phyloP scores from a whole-genome alignment of 2,888 invertebrate genomes.

The Metellina segmentata region DNA sequence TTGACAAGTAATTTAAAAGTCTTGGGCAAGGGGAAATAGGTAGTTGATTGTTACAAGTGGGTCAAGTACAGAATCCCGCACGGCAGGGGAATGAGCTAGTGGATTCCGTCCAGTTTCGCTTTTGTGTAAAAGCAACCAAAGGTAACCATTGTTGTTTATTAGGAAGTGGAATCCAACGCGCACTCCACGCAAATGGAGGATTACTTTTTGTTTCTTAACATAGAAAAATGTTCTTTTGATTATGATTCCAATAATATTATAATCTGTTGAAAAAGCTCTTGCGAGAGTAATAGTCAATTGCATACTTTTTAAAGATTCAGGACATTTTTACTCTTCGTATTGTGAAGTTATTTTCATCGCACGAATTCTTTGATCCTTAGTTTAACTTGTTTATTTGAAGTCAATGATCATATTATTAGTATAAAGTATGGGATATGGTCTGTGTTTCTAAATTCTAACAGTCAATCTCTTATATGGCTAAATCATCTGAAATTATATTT shows the following conservation, averaged over 20 bases:
- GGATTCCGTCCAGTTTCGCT: conserved; percentile 6
- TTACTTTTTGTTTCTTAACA: not conserved
- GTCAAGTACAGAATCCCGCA: conserved; percentile 37
- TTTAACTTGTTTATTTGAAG: no score
- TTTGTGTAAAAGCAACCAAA: not conserved
- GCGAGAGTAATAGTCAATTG: no score
- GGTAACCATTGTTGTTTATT: conserved; percentile 3
- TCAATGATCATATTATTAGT: no score
- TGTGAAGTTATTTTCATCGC: no score
- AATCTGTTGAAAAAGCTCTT: no score
- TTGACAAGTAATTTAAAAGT: conserved; percentile 31
- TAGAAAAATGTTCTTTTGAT: not conserved
- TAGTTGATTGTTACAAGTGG: conserved; percentile 46
- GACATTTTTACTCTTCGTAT: no score
- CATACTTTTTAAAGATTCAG: no score
- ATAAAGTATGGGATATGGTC: no score
- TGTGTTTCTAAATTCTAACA: no score
- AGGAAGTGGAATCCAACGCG: not conserved
- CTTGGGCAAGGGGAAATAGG: conserved; percentile 43
- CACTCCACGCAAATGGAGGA: not conserved
- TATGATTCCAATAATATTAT: not conserved
- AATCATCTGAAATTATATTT: no score
- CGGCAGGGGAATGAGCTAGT: conserved; percentile 6
- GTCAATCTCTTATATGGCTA: no score
- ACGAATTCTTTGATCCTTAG: no score